Evolutionary conservation across 2,797 vertebrate genomes (phyloP).

Genomic region (Neosilurus hyrtlii): DNA sequence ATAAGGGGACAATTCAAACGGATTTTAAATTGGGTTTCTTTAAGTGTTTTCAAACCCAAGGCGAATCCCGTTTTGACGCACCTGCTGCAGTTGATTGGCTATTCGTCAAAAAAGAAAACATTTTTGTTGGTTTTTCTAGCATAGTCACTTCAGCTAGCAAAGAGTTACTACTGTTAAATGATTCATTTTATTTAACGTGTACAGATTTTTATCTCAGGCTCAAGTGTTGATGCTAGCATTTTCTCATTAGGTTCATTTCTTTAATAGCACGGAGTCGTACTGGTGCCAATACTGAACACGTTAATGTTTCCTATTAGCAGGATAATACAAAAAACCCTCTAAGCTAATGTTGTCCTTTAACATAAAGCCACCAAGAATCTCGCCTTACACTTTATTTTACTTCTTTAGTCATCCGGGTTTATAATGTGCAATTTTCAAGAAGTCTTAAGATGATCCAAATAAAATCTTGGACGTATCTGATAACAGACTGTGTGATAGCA

Average conservation of each 20-base stretch:
- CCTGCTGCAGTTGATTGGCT: neutral
- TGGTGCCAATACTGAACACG: too few relatives aligned
- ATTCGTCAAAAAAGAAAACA: neutral
- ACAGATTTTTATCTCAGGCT: neutral
- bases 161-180: neutral
- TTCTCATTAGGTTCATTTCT: neutral
- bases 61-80: neutral
- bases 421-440: neutral
- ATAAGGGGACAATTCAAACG: neutral
- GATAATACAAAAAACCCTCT: neutral
- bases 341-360: neutral
- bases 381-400: neutral
- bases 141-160: neutral
- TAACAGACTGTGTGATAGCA: neutral
- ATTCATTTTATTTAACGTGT: neutral
- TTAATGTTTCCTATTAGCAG: neutral
- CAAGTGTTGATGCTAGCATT: neutral
- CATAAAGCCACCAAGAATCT: neutral
- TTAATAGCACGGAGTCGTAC: neutral
- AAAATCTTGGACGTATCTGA: neutral
- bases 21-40: neutral
- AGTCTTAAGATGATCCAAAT: neutral
- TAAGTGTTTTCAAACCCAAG: neutral
- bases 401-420: neutral
- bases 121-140: neutral